Conservation (phyloP, 1,140 invertebrate species). For the Heliconius hewitsoni region DNA sequence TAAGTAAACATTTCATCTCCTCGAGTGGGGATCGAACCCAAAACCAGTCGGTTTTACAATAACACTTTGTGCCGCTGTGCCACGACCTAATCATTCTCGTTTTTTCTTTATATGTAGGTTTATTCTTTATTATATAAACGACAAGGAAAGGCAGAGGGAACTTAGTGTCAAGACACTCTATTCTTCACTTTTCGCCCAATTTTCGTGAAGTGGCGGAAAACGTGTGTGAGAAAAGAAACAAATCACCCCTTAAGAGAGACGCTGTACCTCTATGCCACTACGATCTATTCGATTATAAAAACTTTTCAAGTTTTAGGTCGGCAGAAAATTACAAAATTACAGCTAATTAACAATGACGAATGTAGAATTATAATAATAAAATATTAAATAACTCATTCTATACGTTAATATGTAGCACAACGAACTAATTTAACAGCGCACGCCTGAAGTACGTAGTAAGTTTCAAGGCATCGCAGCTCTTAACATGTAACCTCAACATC, state of each 20-base stretch:
- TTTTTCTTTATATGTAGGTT: not conserved
- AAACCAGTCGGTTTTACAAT: too few relatives aligned
- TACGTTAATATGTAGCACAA: not conserved
- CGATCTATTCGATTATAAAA: not conserved
- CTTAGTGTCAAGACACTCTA: too few relatives aligned
- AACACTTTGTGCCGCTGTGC: too few relatives aligned
- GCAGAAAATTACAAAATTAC: not conserved
- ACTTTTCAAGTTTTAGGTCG: not conserved
- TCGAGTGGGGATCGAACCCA: too few relatives aligned
- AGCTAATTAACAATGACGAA: not conserved
- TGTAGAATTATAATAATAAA: not conserved
- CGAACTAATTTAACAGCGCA: conserved; percentile 2
- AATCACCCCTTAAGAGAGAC: not conserved
- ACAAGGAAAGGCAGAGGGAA: too few relatives aligned
- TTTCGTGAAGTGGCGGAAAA: not conserved
- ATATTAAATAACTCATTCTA: not conserved
- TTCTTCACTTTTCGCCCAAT: not conserved
- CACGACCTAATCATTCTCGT: not conserved
- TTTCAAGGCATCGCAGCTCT: conserved; percentile 8
- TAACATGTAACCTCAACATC: conserved; percentile 40
- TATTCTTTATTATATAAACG: not conserved
- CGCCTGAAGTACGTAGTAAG: not conserved
- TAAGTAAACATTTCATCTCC: too few relatives aligned
- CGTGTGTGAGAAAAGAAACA: too few relatives aligned
- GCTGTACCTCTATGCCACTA: not conserved